phyloP scores from a whole-genome alignment of 1,140 invertebrate genomes.

The Sycophaga agraensis region DNA sequence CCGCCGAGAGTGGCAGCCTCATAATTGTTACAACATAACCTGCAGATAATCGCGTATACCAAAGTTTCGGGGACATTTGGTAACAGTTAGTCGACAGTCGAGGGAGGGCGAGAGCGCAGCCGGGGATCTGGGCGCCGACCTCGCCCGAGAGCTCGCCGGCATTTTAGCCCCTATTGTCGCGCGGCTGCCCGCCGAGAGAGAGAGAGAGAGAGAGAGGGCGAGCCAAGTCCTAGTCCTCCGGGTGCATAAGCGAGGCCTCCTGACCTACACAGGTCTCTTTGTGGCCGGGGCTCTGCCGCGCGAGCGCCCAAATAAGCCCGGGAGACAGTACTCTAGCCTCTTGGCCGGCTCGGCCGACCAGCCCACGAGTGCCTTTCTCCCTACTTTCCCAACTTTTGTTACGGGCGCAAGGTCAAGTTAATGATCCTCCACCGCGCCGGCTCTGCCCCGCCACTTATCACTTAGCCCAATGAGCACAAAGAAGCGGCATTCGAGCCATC shows the following conservation, averaged over 20 bases:
- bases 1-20: slow-evolving; percentile 52
- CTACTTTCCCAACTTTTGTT: too few species aligned
- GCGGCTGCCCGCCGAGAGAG: slow-evolving; percentile 33
- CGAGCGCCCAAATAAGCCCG: neutral
- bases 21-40: slow-evolving; percentile 59
- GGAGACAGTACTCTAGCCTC: too few species aligned
- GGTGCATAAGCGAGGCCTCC: slow-evolving; percentile 36
- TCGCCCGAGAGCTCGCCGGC: slow-evolving; percentile 37
- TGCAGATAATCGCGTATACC: slow-evolving; percentile 56
- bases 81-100: slow-evolving; percentile 54
- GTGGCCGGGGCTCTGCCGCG: neutral
- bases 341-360: too few species aligned
- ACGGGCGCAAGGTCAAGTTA: too few species aligned
- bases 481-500: too few species aligned
- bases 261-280: slow-evolving; percentile 40
- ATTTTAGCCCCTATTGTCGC: slow-evolving; percentile 58
- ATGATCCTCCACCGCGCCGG: too few species aligned
- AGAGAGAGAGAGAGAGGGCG: too few species aligned
- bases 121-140: slow-evolving; percentile 13
- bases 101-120: slow-evolving; percentile 15
- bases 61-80: slow-evolving; percentile 56
- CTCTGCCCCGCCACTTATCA: too few species aligned
- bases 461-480: too few species aligned
- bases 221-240: neutral
- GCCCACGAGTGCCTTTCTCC: too few species aligned